Percentiles rank a stretch among this genome's conserved stretches.
phyloP scores from a whole-genome alignment of 2,797 vertebrate species.

The Gymnoscopelus braueri region DNA sequence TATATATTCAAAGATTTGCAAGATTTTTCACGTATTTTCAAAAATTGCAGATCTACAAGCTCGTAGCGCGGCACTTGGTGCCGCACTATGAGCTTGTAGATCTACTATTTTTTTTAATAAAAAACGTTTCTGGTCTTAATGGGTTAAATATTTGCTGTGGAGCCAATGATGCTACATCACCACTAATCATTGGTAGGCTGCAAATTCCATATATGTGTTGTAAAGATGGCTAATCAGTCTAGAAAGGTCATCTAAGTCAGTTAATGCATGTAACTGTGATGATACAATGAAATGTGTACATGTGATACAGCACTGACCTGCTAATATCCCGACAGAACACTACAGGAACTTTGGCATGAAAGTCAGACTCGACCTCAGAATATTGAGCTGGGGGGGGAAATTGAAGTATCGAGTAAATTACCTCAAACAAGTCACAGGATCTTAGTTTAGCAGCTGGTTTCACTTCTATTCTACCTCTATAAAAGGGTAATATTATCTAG shows the following conservation, averaged over 20 bases:
- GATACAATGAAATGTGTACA: neutral
- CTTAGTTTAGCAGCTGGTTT: neutral
- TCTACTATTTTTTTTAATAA: no score
- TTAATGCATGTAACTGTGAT: neutral
- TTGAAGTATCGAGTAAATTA: neutral
- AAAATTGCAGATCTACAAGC: no score
- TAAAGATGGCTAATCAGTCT: no score
- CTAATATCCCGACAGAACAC: constrained; percentile 92
- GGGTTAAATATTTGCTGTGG: no score
- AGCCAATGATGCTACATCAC: no score
- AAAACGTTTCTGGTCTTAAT: no score
- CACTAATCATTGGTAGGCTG: no score
- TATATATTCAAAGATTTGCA: no score
- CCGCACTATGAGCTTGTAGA: no score
- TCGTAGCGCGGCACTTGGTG: no score
- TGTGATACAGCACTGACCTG: constrained; percentile 79
- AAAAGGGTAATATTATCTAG: neutral
- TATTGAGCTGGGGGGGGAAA: constrained; percentile 81
- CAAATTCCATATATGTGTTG: no score
- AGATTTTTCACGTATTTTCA: no score
- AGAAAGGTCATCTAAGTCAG: neutral
- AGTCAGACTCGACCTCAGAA: constrained; percentile 95
- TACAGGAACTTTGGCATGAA: constrained; percentile 98
- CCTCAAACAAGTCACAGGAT: neutral
- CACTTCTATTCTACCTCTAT: neutral